phyloP scores from a whole-genome alignment of 2,797 vertebrate genomes.

The Neomorphus geoffroyi region DNA sequence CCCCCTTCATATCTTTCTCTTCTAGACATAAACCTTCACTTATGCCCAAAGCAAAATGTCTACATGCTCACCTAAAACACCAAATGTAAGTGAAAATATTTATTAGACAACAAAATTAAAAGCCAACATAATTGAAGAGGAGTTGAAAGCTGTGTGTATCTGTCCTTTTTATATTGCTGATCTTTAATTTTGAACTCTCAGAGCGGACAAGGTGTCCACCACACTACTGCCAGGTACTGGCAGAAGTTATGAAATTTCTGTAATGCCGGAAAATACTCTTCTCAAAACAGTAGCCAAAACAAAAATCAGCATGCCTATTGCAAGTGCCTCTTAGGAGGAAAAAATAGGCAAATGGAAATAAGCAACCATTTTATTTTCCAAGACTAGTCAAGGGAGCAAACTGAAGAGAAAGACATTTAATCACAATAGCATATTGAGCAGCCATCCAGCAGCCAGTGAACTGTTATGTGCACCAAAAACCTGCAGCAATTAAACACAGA shows the following conservation, averaged over 20 bases:
- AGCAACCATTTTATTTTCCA: not conserved
- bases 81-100: not conserved
- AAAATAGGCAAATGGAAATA: not conserved
- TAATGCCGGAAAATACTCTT: not conserved
- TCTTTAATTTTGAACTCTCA: not conserved
- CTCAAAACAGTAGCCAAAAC: not conserved
- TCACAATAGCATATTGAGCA: not conserved
- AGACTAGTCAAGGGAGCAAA: not conserved
- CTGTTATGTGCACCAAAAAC: not conserved
- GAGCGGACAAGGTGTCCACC: not conserved
- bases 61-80: not conserved
- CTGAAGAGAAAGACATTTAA: not conserved
- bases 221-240: not conserved
- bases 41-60: not conserved
- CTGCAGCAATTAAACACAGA: not conserved
- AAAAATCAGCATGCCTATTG: not conserved
- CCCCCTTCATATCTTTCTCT: not conserved
- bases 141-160: not conserved
- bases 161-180: not conserved
- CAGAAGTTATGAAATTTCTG: not conserved
- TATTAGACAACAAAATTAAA: not conserved
- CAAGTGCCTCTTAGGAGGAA: not conserved
- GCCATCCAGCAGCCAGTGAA: not conserved
- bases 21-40: not conserved
- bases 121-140: not conserved